Conservation (phyloP, 1,140 invertebrate genomes). For the Anoplolepis gracilipes region DNA sequence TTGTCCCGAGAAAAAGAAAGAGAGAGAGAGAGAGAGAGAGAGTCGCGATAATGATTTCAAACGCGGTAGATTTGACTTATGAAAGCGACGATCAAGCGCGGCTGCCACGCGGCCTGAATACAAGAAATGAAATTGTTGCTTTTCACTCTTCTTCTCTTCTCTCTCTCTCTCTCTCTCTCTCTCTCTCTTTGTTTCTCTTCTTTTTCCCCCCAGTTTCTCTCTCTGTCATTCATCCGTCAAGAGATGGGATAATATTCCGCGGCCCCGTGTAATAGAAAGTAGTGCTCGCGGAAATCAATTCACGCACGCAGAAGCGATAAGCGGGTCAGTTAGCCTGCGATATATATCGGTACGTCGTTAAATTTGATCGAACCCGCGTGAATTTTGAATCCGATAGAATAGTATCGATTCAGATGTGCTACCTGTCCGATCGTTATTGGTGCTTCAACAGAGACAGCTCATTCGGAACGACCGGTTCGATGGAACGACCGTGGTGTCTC, state of each 20-base stretch:
- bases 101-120: slow-evolving; percentile 50
- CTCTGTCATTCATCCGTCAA: slow-evolving; percentile 28
- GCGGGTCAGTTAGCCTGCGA: not conserved
- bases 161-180: not conserved
- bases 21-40: not conserved
- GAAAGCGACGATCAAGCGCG: slow-evolving; percentile 52
- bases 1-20: not conserved
- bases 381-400: slow-evolving; percentile 35
- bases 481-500: not conserved
- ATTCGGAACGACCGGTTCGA: slow-evolving; percentile 2
- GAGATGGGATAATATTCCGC: slow-evolving; percentile 50
- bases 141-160: slow-evolving; percentile 60
- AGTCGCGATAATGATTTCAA: slow-evolving; percentile 49
- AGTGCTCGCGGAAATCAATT: slow-evolving; percentile 22
- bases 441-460: slow-evolving; percentile 13
- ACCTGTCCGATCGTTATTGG: slow-evolving; percentile 18
- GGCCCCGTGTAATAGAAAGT: slow-evolving; percentile 44
- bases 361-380: slow-evolving; percentile 19
- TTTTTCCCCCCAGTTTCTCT: not conserved
- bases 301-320: not conserved
- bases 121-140: slow-evolving; percentile 54
- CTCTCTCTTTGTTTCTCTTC: not conserved
- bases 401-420: slow-evolving; percentile 9
- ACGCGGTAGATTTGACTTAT: slow-evolving; percentile 42
- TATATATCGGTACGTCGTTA: not conserved